Base-by-base conservation (phyloP, 2,113 vertebrate genomes). In the Ceuthmochares aereus region DNA sequence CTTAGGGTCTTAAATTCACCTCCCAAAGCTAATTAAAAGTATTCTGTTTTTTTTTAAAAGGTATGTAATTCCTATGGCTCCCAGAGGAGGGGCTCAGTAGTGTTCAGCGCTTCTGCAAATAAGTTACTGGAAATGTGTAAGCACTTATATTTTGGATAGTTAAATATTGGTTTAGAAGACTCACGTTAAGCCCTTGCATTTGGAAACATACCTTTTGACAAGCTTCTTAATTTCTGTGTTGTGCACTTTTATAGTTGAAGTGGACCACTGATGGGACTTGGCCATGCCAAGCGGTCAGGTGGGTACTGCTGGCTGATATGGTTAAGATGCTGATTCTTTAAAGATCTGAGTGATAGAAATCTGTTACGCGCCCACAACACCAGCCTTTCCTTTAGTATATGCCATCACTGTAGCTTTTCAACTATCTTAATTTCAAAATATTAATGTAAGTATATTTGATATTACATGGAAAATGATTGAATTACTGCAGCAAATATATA, bases 151-250 rank as follows among this genome's bases (percentile, higher is more conserved):
- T 94, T 95, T 87, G 79, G 59, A 30, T 55, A 74, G 86, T 90
- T 92, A 89, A 93, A 95, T 93, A 96, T 94, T 91, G 81, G 91
- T 92, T 89, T 70, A 89, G 89, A 85, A 91, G 32, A 19, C 45
- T 87, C 45, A 20, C 8, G 9, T 77, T 86, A 95, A 84, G 70
- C 29, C n/a, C 64, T 68, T 75, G 89, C 27, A 52, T 89, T 95
- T 82, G 58, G 55, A 89, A 93, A 62, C 6, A 37, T 83, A 85
- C 20, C 19, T 94, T 95, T 87, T 85, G 49, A 73, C 5, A 21
- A 60, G 36, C 6, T 91, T 12, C 68, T 73, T 95, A 68, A 73
- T 81, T 90, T 90, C 32, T 81, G 25, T 34, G n/a, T 43, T 84
- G 13, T 63, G 12, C 4, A 1, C 17, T 84, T 87, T 62, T 73